Evolutionary conservation across 2,113 vertebrate species (phyloP).

Genomic region (Sylvia atricapilla): DNA sequence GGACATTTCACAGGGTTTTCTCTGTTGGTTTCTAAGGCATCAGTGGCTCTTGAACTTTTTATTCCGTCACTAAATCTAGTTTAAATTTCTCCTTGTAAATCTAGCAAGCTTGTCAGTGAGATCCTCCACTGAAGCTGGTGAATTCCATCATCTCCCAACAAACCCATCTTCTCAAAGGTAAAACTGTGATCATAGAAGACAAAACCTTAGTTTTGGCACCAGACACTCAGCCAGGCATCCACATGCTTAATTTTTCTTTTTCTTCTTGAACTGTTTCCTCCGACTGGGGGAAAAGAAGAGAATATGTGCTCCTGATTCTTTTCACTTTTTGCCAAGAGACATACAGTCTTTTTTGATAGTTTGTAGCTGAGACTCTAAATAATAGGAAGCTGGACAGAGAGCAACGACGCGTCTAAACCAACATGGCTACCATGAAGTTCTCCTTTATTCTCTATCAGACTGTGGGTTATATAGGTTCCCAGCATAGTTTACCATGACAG

Average conservation of each 20-base stretch:
- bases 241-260: neutral
- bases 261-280: neutral
- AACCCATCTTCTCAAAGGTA: neutral
- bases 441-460: no score
- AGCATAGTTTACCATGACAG: no score
- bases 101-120: neutral
- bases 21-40: neutral
- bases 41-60: neutral
- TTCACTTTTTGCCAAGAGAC: neutral
- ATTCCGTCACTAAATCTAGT: neutral
- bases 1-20: neutral
- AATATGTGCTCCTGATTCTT: neutral
- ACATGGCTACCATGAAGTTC: no score
- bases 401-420: no score
- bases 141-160: neutral
- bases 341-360: neutral
- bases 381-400: no score
- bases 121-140: neutral
- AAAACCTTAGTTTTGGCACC: neutral
- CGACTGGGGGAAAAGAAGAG: neutral
- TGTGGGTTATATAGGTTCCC: no score
- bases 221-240: neutral
- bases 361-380: no score
- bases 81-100: neutral
- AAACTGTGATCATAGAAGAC: neutral